Conservation (phyloP, 2,113 vertebrate genomes). For the Campylomormyrus tamandua region DNA sequence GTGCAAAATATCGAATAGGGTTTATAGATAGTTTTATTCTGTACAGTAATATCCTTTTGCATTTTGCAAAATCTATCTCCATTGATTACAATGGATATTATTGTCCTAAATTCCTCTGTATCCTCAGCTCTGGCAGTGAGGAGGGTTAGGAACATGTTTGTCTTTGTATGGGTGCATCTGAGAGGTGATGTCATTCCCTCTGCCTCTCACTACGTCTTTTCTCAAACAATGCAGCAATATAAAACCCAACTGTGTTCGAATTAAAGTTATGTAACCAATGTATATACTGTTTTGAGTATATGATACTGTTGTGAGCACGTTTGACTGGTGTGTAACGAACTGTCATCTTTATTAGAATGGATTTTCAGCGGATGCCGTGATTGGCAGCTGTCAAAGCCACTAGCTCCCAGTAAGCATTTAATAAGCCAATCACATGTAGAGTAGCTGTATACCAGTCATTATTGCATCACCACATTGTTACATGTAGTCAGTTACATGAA, state of each 20-base stretch:
- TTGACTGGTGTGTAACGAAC: not conserved
- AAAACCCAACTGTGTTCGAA: conserved; percentile 24
- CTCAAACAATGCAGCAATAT: conserved; percentile 33
- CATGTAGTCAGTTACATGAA: not conserved
- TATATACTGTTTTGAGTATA: not conserved
- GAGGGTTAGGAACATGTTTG: conserved; percentile 37
- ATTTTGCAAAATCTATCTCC: conserved; percentile 65
- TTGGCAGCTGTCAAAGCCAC: not conserved
- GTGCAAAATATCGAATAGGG: conserved; percentile 23
- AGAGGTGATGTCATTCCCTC: conserved; percentile 31
- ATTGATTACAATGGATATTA: conserved; percentile 66
- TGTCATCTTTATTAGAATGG: not conserved
- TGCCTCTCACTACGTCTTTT: conserved; percentile 11
- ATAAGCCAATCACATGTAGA: not conserved
- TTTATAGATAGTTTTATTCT: conserved; percentile 45
- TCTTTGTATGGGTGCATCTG: conserved; percentile 39
- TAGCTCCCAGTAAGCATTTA: not conserved
- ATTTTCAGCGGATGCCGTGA: not conserved
- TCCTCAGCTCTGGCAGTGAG: conserved; percentile 49
- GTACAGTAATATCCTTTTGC: conserved; percentile 55
- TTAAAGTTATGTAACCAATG: not conserved
- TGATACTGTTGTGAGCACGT: not conserved
- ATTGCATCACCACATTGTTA: not conserved
- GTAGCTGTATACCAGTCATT: not conserved
- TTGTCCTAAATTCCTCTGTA: conserved; percentile 36